Evolutionary conservation across 2,888 invertebrate species (phyloP).

Genomic region (Baronia brevicornis): DNA sequence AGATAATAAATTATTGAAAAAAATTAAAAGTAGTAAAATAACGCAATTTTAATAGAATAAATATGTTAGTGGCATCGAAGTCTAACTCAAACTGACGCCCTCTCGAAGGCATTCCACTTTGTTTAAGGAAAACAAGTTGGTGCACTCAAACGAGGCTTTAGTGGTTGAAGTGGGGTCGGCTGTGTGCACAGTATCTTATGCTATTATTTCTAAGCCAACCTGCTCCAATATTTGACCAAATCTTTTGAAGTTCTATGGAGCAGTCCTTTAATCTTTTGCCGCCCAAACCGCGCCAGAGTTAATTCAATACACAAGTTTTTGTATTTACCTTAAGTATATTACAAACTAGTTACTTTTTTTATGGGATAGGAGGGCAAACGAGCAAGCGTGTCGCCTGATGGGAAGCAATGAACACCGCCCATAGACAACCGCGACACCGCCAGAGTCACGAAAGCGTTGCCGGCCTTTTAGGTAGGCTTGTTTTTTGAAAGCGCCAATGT

Average conservation of each 20-base stretch:
- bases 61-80: constrained; percentile 10
- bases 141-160: constrained; percentile 58
- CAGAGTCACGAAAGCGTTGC: too few relatives aligned
- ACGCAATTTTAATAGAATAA: too few relatives aligned
- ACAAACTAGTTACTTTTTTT: too few relatives aligned
- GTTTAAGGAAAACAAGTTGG: constrained; percentile 68
- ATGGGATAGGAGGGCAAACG: too few relatives aligned
- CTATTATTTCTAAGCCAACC: constrained; percentile 72
- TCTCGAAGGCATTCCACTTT: constrained; percentile 43
- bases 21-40: too few relatives aligned
- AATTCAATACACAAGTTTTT: constrained; percentile 12
- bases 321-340: constrained; percentile 11
- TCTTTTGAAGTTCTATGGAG: constrained; percentile 49
- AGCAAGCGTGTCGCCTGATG: too few relatives aligned
- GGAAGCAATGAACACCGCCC: too few relatives aligned
- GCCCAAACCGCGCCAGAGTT: constrained; percentile 31
- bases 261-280: constrained; percentile 61
- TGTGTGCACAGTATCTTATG: constrained; percentile 65
- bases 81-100: constrained; percentile 15
- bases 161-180: constrained; percentile 55
- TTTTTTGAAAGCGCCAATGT: too few relatives aligned
- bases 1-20: too few relatives aligned
- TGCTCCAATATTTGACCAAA: constrained; percentile 63
- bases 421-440: too few relatives aligned
- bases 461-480: too few relatives aligned